phyloP scores from a whole-genome alignment of 2,888 invertebrate genomes.

The Monopis laevigella region DNA sequence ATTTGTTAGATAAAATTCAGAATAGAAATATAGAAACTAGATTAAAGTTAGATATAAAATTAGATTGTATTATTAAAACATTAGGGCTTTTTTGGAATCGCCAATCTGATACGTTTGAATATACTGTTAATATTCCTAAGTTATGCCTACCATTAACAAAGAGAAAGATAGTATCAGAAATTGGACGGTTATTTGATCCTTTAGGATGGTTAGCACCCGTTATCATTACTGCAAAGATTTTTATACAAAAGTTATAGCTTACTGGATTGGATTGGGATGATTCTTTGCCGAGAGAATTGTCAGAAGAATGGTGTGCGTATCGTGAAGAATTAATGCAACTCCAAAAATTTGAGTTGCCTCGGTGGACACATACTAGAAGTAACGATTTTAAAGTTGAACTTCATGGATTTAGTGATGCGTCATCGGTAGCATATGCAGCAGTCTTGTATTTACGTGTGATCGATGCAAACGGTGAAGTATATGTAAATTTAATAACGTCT shows the following conservation, averaged over 20 bases:
- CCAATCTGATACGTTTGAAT: conserved; percentile 21
- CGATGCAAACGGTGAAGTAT: conserved; percentile 13
- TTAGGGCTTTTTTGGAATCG: conserved; percentile 26
- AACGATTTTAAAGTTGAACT: conserved; percentile 13
- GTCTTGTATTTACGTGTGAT: conserved; percentile 20
- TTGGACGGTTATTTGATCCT: conserved; percentile 25
- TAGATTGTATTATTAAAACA: conserved; percentile 22
- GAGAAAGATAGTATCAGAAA: conserved; percentile 25
- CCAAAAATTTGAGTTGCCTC: conserved; percentile 9
- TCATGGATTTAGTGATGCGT: conserved; percentile 22
- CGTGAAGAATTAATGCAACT: not conserved
- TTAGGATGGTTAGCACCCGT: conserved; percentile 26
- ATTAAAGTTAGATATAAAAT: conserved; percentile 15
- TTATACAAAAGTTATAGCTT: conserved; percentile 28
- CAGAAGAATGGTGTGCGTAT: not conserved
- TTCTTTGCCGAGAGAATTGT: not conserved
- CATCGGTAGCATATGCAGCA: conserved; percentile 20
- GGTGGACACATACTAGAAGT: conserved; percentile 11
- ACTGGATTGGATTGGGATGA: conserved; percentile 13
- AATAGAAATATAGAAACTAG: not conserved
- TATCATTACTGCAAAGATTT: conserved; percentile 24
- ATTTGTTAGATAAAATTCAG: conserved; percentile 15
- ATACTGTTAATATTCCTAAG: conserved; percentile 20
- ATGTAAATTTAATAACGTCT: conserved; percentile 19
- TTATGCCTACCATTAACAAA: conserved; percentile 23